Base-by-base conservation (phyloP, 2,113 vertebrate species). In the Bos javanicus region DNA sequence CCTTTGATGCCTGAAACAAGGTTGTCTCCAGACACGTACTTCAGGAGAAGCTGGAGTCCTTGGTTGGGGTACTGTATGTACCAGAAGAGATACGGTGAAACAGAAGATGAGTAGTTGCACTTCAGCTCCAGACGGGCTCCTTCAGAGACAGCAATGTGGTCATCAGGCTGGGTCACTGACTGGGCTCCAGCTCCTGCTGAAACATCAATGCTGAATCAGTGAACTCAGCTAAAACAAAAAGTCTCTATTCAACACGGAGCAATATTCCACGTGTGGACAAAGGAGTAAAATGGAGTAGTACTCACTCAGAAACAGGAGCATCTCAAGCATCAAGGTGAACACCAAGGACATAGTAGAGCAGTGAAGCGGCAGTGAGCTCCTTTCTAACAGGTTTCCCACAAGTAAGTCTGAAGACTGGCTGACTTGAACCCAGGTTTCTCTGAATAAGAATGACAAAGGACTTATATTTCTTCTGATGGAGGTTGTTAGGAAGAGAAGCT, bases 11-110 rank as follows among this genome's bases (percentile, higher is more conserved):
- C 89, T 39, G 10, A 50, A 74, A 86, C 59, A 23, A 76, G 2
- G 0, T 0, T 21, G 1, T 52, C n/a, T 36, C 76, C 86, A 25
- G 86, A 5, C 0, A 0, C 0, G 1, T 64, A 28, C 19, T 43
- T 93, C 15, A 88, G 48, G 26, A 97, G 48, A 57, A 88, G 1
- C 25, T 86, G 74, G 78, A 62, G 48, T 13, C n/a, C 25, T 54
- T 71, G 17, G 1, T 25, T 54, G 8, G 30, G 30, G 17, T 39
- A 7, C 48, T 80, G 86, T 28, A 87, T 0, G 0, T 76, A 84
- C 59, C 91, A 97, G 93, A 60, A 94, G 54, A 91, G 60, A 30
- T 2, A 4, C 0, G 4, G 33, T 2, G 4, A 4, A 33, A 30
- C 0, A 48, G 64, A 28, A 60, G 25, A 50, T 6, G 59, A 46